These are phyloP conservation scores for Danio tinwini DNA, from an alignment of 2,797 vertebrate genomes.

Conservation along the genomic window DNA sequence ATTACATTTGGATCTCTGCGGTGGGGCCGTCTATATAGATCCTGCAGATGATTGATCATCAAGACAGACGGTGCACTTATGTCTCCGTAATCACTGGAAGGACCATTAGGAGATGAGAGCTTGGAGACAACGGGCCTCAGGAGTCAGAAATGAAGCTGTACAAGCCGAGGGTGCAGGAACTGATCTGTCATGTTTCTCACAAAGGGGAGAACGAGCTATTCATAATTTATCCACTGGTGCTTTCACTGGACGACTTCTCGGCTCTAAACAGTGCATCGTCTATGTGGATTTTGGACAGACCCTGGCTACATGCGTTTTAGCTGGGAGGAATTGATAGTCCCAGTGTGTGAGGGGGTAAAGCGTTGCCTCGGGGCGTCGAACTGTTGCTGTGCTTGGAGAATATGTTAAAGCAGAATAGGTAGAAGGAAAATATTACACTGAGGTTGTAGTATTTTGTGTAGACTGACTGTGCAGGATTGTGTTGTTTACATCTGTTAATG, in stretches of 20 bases:
- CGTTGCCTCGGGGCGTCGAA: constrained; percentile 36
- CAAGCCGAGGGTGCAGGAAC: constrained; percentile 62
- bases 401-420: neutral
- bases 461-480: constrained; percentile 4
- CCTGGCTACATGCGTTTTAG: neutral
- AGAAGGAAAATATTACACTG: neutral
- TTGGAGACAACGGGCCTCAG: constrained; percentile 57
- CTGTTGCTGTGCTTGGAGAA: constrained; percentile 28
- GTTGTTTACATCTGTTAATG: neutral
- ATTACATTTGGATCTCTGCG: constrained; percentile 53
- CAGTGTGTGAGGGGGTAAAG: constrained; percentile 38
- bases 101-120: constrained; percentile 66
- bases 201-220: constrained; percentile 49
- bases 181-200: constrained; percentile 66
- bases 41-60: constrained; percentile 50
- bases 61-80: constrained; percentile 49
- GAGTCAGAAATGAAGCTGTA: constrained; percentile 65
- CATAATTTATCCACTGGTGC: constrained; percentile 64
- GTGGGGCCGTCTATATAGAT: constrained; percentile 45
- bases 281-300: constrained; percentile 30
- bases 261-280: neutral
- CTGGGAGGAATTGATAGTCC: constrained; percentile 35
- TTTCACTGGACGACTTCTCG: constrained; percentile 11
- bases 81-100: constrained; percentile 54
- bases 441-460: neutral